A percentile compares a stretch with the other conserved stretches of the same genome.
phyloP scores from a whole-genome alignment of 2,797 vertebrate species.

The Gallirallus australis region DNA sequence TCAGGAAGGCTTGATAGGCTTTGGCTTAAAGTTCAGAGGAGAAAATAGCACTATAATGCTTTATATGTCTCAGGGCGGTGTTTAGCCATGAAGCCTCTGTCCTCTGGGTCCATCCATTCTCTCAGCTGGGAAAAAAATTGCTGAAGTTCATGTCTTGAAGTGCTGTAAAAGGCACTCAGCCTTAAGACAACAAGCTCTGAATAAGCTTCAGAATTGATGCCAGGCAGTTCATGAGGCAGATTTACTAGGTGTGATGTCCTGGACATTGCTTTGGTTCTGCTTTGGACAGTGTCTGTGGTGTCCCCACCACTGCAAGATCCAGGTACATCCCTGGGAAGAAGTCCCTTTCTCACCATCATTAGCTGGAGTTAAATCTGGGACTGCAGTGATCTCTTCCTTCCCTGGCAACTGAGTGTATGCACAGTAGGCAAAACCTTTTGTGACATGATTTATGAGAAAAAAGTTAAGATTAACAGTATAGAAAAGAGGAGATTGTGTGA shows the following conservation, averaged over 20 bases:
- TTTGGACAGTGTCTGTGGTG: not conserved
- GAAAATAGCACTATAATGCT: not conserved
- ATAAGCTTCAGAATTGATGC: not conserved
- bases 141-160: not conserved
- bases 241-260: not conserved
- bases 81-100: not conserved
- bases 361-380: not conserved
- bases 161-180: not conserved
- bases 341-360: not conserved
- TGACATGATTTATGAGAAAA: not conserved
- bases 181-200: not conserved
- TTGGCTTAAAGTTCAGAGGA: not conserved
- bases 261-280: not conserved
- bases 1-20: not conserved
- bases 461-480: not conserved
- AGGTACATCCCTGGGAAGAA: not conserved
- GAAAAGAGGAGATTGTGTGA: not conserved
- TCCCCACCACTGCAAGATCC: not conserved
- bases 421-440: not conserved
- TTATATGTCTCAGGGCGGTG: not conserved
- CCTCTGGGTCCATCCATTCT: not conserved
- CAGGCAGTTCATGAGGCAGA: not conserved
- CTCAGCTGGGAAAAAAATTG: not conserved
- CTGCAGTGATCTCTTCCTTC: not conserved
- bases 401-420: no score